Evolutionary conservation across 2,113 vertebrate species (phyloP), one percentile per base, ranked within the genome.

Genomic region (Hemiscyllium ocellatum): DNA sequence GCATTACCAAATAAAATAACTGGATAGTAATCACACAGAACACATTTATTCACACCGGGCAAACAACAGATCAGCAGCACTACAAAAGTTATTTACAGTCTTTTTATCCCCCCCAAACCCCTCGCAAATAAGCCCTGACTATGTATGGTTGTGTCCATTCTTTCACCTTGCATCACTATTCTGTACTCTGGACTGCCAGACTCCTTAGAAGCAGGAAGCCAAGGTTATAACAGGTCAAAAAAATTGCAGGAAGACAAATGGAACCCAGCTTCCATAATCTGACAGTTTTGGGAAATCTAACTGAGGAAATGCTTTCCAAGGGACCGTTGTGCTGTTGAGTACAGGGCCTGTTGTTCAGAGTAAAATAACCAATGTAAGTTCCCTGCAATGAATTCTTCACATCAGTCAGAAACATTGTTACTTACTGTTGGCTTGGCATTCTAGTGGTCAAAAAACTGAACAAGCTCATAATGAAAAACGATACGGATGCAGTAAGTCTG

Each of bases 251-350:
- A 96, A 96, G 96, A n/a, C 97, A 96, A 97, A 97, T 94, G 97
- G 97, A 96, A 97, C 97, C 97, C 96, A 96, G 96, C 97, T 96
- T 95, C 96, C 96, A 96, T 96, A 96, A 97, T 95, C 96, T 96
- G 96, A 96, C 96, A 96, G 96, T 96, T 89, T 94, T 96, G 96
- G 56, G 97, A 96, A 96, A 96, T 96, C 68, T 96, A 96, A 97
- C 97, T 97, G 97, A 97, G 97, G 97, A 97, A 97, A 95, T 96
- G 97, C 96, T 97, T 97, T 96, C 97, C 97, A 97, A 97, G 97
- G 97, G 97, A 47, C 72, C 29, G 15, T 42, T 87, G 85, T 22
- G 72, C 2, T 87, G 85, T 86, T 19, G 83, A 26, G 96, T 96
- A 61, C 96, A 96, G 96, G 96, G 42, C 87, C 96, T n/a, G 94